Evolutionary conservation across 2,113 vertebrate species (phyloP).

Genomic region (Microcebus lehilahytsara): DNA sequence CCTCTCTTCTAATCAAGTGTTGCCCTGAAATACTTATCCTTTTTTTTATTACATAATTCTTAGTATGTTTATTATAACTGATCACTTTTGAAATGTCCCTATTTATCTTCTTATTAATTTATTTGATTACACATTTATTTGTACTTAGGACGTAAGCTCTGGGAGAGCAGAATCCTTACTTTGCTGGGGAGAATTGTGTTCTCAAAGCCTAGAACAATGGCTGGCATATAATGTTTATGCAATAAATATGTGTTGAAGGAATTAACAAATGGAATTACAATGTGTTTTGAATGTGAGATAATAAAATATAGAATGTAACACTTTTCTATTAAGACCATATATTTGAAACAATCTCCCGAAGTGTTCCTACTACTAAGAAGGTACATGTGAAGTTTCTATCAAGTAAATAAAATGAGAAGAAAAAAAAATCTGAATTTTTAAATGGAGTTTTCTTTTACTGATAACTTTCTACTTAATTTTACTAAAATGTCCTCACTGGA

Average conservation of each 20-base stretch:
- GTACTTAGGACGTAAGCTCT: not conserved
- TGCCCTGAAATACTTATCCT: not conserved
- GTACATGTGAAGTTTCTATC: not conserved
- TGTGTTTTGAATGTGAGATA: conserved; percentile 7
- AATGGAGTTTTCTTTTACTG: not conserved
- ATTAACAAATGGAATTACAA: not conserved
- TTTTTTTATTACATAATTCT: not conserved
- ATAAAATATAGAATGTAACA: not conserved
- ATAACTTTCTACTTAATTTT: not conserved
- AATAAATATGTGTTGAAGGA: not conserved
- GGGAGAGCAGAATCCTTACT: not conserved
- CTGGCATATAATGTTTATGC: not conserved
- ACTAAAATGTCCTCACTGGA: not conserved
- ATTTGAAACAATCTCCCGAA: not conserved
- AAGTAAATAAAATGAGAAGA: not conserved
- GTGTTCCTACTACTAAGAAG: not conserved
- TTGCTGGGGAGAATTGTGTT: not conserved
- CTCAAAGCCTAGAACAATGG: not conserved
- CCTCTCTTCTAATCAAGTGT: not conserved
- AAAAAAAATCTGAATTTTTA: not conserved
- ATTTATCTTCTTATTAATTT: not conserved
- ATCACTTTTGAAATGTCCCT: not conserved
- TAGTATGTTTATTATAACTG: not conserved
- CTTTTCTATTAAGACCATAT: not conserved
- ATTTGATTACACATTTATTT: not conserved